These are phyloP conservation scores for Odontesthes bonariensis DNA, from an alignment of 2,113 vertebrate genomes.

Conservation along the genomic window DNA sequence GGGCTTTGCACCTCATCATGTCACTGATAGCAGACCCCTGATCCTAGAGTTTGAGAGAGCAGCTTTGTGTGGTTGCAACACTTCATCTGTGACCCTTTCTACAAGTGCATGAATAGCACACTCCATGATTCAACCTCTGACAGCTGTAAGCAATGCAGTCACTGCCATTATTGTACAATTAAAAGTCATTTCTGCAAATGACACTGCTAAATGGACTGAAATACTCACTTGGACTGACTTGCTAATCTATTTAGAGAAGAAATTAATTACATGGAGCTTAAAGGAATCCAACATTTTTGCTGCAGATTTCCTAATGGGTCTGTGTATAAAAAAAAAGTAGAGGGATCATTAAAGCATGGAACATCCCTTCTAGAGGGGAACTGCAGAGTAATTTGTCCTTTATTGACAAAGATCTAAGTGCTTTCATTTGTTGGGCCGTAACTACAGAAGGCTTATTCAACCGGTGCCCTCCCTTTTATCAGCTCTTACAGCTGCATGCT, in stretches of 20 bases:
- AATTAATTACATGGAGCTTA: slow-evolving; percentile 74
- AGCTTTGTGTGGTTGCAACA: slow-evolving; percentile 40
- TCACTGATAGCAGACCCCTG: slow-evolving; percentile 38
- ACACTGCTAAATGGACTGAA: slow-evolving; percentile 71
- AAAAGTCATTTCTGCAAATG: slow-evolving; percentile 76
- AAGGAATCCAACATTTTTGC: slow-evolving; percentile 60
- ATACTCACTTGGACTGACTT: slow-evolving; percentile 53
- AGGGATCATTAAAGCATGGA: slow-evolving; percentile 68
- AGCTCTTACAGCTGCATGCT: slow-evolving; percentile 46
- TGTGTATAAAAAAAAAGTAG: slow-evolving; percentile 39
- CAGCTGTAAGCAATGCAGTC: slow-evolving; percentile 74
- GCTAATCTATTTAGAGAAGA: slow-evolving; percentile 72
- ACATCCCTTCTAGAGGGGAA: slow-evolving; percentile 45
- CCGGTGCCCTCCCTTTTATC: slow-evolving; percentile 53
- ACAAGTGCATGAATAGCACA: slow-evolving; percentile 37
- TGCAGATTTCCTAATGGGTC: slow-evolving; percentile 64
- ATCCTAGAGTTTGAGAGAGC: slow-evolving; percentile 35
- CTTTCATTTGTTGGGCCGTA: slow-evolving; percentile 56
- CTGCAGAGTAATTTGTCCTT: slow-evolving; percentile 66
- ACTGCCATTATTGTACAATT: slow-evolving; percentile 80
- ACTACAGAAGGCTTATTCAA: slow-evolving; percentile 53
- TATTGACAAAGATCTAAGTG: slow-evolving; percentile 61
- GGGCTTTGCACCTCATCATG: slow-evolving; percentile 33
- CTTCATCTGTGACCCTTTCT: slow-evolving; percentile 43
- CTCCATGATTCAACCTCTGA: slow-evolving; percentile 43